Evolutionary conservation across 2,797 vertebrate genomes (phyloP).

Genomic region (Molossus alvarezi): DNA sequence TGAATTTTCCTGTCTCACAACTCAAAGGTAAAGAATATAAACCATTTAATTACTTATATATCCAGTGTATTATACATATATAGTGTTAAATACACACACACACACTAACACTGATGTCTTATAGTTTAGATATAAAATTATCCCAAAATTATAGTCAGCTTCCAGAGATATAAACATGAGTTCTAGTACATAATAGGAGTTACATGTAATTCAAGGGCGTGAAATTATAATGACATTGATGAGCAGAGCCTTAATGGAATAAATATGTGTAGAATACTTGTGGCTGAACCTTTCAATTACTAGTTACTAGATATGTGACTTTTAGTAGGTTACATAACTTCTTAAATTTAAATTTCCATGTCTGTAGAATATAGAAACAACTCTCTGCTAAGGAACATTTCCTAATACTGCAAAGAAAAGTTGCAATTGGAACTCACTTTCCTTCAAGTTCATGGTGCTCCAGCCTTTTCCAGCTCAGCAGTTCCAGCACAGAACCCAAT

Average conservation of each 20-base stretch:
- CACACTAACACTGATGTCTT: background rate
- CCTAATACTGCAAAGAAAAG: background rate
- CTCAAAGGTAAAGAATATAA: conserved; percentile 23
- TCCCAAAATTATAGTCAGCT: background rate
- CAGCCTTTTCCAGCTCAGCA: background rate
- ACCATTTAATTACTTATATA: background rate
- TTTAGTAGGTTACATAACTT: background rate
- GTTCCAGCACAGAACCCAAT: background rate
- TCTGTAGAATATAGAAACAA: conserved; percentile 40
- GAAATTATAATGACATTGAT: background rate
- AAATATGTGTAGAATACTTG: background rate
- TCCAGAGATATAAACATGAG: conserved; percentile 41
- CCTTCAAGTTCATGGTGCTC: background rate
- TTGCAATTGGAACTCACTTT: background rate
- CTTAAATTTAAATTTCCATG: background rate
- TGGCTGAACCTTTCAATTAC: background rate
- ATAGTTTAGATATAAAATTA: background rate
- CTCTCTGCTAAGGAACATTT: background rate
- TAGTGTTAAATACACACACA: background rate
- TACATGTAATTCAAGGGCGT: background rate
- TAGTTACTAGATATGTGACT: background rate
- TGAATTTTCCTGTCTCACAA: conserved; percentile 5
- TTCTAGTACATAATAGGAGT: background rate
- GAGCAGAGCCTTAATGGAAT: background rate
- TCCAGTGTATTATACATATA: background rate